Percentiles rank a stretch among this genome's conserved stretches.
Conservation (phyloP, 2,113 vertebrate genomes). For the Arenaria interpres region DNA sequence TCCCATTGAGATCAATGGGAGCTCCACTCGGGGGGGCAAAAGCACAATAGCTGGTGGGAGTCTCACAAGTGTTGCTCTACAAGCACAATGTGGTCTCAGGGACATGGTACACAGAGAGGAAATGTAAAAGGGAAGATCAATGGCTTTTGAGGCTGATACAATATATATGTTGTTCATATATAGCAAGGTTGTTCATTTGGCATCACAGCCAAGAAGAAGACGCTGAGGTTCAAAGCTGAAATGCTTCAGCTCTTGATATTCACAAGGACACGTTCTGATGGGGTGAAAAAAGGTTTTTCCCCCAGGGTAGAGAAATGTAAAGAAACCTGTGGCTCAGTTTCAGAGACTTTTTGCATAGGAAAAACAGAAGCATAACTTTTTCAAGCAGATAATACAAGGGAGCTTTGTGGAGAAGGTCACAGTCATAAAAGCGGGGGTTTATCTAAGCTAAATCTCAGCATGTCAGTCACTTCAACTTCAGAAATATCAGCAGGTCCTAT, state of each 20-base stretch:
- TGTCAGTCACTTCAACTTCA: neutral
- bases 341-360: neutral
- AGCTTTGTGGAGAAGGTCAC: neutral
- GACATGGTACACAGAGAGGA: neutral
- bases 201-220: neutral
- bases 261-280: neutral
- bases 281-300: neutral
- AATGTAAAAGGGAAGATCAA: neutral
- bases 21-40: neutral
- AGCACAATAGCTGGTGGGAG: neutral
- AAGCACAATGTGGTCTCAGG: neutral
- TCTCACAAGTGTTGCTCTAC: neutral
- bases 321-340: neutral
- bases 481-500: slow-evolving; percentile 4
- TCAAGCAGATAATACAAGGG: neutral
- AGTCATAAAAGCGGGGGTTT: slow-evolving; percentile 13
- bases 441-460: slow-evolving; percentile 25
- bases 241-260: neutral
- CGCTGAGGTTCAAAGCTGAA: neutral
- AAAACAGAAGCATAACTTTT: slow-evolving; percentile 27
- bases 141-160: neutral
- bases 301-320: neutral
- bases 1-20: neutral
- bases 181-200: neutral
- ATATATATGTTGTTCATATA: neutral